phyloP scores from a whole-genome alignment of 2,113 vertebrate species.

The Misgurnus anguillicaudatus region DNA sequence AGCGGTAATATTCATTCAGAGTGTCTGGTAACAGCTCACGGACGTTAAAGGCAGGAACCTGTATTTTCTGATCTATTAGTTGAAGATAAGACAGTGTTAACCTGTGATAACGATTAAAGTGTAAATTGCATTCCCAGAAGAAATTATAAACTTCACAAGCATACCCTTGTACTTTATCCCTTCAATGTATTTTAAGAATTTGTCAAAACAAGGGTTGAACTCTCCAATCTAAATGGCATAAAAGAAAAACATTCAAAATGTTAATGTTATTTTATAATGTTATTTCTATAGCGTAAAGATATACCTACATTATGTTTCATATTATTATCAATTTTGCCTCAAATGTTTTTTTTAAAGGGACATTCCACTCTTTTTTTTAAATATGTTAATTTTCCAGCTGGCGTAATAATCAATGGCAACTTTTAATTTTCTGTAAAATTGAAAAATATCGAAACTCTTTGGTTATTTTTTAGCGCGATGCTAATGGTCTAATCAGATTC shows the following conservation, averaged over 20 bases:
- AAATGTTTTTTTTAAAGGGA: no score
- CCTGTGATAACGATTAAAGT: not conserved
- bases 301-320: no score
- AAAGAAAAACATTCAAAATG: not conserved
- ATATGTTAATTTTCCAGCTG: no score
- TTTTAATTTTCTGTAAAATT: no score
- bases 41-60: conserved; percentile 84
- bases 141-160: conserved; percentile 37
- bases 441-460: no score
- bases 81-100: not conserved
- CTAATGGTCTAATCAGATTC: no score
- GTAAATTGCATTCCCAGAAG: not conserved
- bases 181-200: conserved; percentile 82
- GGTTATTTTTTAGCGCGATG: no score
- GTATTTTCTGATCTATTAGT: conserved; percentile 77
- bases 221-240: conserved; percentile 78
- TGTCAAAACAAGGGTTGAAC: conserved; percentile 84
- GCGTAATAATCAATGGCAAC: no score
- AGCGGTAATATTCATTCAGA: conserved; percentile 88
- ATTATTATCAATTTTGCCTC: no score
- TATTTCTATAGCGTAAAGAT: no score
- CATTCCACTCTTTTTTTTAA: no score
- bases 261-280: no score
- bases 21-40: conserved; percentile 79
- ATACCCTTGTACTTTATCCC: conserved; percentile 86